Base-by-base conservation (phyloP, 1,140 invertebrate species). In the Himalopsyche phryganea region DNA sequence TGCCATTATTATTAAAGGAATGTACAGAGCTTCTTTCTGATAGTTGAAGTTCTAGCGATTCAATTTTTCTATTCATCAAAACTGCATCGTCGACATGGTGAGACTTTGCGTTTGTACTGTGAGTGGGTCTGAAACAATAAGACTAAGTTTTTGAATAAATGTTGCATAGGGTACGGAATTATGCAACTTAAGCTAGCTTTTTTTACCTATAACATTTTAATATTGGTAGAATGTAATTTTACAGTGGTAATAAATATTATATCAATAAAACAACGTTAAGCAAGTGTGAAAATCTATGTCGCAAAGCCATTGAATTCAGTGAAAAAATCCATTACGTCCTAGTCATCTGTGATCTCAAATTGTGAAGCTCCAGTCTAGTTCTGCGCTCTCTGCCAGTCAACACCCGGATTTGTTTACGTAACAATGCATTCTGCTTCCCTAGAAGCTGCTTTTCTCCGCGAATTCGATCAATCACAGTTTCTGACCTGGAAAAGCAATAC, bases 331-430 rank as follows among this genome's bases (percentile, higher is more conserved):
- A 13, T n/a, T 48, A n/a, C 20, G 6, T 35, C 61, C 75, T 68
- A 53, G 73, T 72, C 3, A 74, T 62, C 67, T 77, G 76, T 33
- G 72, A 73, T 58, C 74, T 77, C 5, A 77, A 61, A 63, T 75
- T 78, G 41, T 76, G 73, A 9, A 74, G 69, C 40, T 78, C 76
- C 1, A 77, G 62, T 1, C 72, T 63, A 1, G 73, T 65, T 9
- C 75, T 65, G 35, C 72, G 58, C 52, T 78, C 76, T 17, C 75
- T 65, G 0, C 71, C 72, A 2, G 69, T 70, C 0, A 77, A 60
- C 0, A 72, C 69, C 60, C 76, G 74, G 17, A 78, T 71, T 54
- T 78, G 76, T 46, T 73, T 66, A 19, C 75, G 69, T n/a, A 78
- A 66, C 19, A 77, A 69, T 1, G 66, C 58, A 42, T 78, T 78